Conservation (phyloP, 2,888 invertebrate genomes). For the Sepioteuthis lessoniana region DNA sequence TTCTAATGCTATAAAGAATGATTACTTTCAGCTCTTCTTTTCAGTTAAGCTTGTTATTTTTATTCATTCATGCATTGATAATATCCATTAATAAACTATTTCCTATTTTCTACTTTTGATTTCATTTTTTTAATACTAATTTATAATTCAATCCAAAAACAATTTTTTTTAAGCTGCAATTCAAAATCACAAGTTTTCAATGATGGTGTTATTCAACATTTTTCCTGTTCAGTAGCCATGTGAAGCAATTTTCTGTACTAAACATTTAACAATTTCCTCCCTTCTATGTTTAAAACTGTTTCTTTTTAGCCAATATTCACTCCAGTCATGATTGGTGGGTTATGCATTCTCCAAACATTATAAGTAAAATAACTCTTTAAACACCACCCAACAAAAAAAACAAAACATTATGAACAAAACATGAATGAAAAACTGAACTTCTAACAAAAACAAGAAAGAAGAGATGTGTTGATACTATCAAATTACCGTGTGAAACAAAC, state of each 20-base stretch:
- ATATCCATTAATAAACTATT: not conserved
- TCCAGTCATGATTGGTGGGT: not conserved
- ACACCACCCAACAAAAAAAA: too few relatives aligned
- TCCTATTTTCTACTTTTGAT: not conserved
- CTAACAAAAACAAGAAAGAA: not conserved
- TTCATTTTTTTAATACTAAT: not conserved
- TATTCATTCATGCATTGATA: not conserved
- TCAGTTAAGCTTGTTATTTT: not conserved
- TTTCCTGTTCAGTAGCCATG: not conserved
- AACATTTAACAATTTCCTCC: not conserved
- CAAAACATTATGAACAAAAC: not conserved
- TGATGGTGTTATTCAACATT: not conserved
- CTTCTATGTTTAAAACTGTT: not conserved
- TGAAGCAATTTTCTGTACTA: not conserved
- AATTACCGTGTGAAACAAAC: not conserved
- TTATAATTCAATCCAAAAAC: not conserved
- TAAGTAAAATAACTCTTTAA: not conserved
- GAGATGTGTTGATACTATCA: not conserved
- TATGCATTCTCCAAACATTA: not conserved
- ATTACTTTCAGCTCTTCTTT: not conserved
- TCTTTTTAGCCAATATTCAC: not conserved
- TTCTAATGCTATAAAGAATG: not conserved
- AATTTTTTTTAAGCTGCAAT: not conserved
- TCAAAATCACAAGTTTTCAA: not conserved
- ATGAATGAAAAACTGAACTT: not conserved